Percentiles rank a stretch among this genome's conserved stretches.
Evolutionary conservation across 2,888 invertebrate species (phyloP).

Genomic region (Nemotelus nigrinus): DNA sequence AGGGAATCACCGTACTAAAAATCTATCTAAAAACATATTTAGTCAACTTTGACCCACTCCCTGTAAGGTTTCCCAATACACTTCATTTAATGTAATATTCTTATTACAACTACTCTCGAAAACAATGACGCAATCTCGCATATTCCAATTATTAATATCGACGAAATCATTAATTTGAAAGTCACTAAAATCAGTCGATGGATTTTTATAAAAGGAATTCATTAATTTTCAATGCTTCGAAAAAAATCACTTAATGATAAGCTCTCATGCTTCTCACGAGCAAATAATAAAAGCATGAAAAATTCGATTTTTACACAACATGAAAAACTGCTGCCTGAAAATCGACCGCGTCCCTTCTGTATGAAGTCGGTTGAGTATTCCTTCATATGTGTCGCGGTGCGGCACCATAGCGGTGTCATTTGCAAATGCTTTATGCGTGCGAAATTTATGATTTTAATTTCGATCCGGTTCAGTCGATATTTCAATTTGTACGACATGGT

Average conservation of each 20-base stretch:
- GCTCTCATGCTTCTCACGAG: neutral
- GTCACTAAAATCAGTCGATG: neutral
- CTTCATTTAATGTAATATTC: too few relatives aligned
- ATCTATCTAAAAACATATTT: too few relatives aligned
- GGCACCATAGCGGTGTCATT: slow-evolving; percentile 45
- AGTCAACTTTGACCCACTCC: too few relatives aligned
- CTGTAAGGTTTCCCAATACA: too few relatives aligned
- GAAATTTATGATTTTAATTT: slow-evolving; percentile 53
- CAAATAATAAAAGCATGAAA: neutral
- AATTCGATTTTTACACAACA: neutral
- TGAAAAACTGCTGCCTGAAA: neutral
- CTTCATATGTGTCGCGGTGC: slow-evolving; percentile 1
- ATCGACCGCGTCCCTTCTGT: neutral
- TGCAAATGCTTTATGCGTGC: slow-evolving; percentile 48
- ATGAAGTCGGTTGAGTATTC: slow-evolving; percentile 4
- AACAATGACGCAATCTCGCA: too few relatives aligned
- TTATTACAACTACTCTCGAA: too few relatives aligned
- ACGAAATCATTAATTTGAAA: too few relatives aligned
- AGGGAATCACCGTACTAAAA: too few relatives aligned
- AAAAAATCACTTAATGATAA: slow-evolving; percentile 12
- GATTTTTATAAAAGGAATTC: neutral
- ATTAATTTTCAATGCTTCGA: neutral
- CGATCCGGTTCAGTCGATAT: slow-evolving; percentile 51
- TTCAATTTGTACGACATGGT: slow-evolving; percentile 52
- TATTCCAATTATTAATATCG: too few relatives aligned